Base-by-base conservation (phyloP, 2,113 vertebrate genomes). In the Chionodraco myersi region DNA sequence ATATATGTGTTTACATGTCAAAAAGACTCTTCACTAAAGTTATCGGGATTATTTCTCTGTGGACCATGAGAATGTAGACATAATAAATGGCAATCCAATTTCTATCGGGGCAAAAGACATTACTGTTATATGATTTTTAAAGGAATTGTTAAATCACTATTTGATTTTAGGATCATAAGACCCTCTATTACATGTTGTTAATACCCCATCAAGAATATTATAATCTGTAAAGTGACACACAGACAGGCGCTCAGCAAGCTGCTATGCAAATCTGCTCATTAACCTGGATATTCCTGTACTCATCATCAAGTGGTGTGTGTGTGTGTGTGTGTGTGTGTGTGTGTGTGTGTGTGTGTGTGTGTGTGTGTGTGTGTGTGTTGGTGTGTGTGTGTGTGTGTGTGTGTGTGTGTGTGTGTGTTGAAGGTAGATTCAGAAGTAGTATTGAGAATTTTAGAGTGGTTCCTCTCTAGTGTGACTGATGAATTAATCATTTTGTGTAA, bases 201-300 rank as follows among this genome's bases (percentile, higher is more conserved):
- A 79, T 79, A 52, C 66, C 82, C 81, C 86, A 92, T 93, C 86
- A 91, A 75, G 64, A 47, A 90, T 77, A 90, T 89, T 90, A 82
- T 85, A 86, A 51, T 88, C 77, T 89, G 30, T 67, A 41, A 75
- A 90, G 69, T 86, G 84, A 88, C 78, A 75, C 66, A 64, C 68
- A 63, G 60, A 64, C 73, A 65, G 57, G 72, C 72, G 54, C 65
- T 65, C 62, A 26, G 14, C 14, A 7, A 48, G 47, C 30, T 26
- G 64, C 48, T 76, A 75, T 74, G 72, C 59, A 87, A 79, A 87
- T 90, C 59, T 76, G 36, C 69, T 83, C 76, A 82, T 88, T 86
- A 83, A 72, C 76, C 80, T 72, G 57, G 44, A 89, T 87, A 79
- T 88, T 82, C 84, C 75, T 56, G 53, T 54, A 48, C 77, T 80